These are phyloP conservation scores for Hassar affinis DNA, from an alignment of 2,113 vertebrate species.

Conservation along the genomic window DNA sequence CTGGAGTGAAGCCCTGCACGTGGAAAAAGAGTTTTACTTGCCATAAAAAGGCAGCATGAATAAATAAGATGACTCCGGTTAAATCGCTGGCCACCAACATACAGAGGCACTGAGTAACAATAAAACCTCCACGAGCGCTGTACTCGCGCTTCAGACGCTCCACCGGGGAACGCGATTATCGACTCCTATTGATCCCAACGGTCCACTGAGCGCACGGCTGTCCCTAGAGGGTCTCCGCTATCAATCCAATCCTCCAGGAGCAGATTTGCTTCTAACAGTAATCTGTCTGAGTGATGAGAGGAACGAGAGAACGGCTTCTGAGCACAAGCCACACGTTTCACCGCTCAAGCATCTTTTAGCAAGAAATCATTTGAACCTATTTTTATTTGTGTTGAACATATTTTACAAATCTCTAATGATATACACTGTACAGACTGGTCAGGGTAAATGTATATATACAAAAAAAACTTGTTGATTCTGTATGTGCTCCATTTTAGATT, in stretches of 20 bases:
- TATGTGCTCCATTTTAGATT: no score
- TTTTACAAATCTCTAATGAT: no score
- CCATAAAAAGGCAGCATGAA: neutral
- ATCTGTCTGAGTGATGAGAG: neutral
- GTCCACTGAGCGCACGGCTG: neutral
- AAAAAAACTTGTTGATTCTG: no score
- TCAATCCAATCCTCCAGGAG: neutral
- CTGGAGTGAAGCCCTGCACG: neutral
- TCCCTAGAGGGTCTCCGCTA: neutral
- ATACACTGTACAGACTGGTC: no score
- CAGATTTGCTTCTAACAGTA: neutral
- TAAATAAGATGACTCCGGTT: neutral
- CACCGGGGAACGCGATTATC: conserved; percentile 8
- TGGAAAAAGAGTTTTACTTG: neutral
- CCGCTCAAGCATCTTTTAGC: neutral
- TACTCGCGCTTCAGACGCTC: neutral
- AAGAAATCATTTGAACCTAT: neutral
- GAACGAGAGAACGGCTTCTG: neutral
- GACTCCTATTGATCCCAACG: neutral
- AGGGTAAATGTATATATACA: no score
- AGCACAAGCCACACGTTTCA: neutral
- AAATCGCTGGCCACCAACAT: neutral
- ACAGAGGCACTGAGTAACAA: neutral
- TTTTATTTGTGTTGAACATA: neutral
- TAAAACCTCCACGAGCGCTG: neutral